These are phyloP conservation scores for Melangyna quadrimaculata DNA, from an alignment of 2,888 invertebrate genomes.

Conservation along the genomic window DNA sequence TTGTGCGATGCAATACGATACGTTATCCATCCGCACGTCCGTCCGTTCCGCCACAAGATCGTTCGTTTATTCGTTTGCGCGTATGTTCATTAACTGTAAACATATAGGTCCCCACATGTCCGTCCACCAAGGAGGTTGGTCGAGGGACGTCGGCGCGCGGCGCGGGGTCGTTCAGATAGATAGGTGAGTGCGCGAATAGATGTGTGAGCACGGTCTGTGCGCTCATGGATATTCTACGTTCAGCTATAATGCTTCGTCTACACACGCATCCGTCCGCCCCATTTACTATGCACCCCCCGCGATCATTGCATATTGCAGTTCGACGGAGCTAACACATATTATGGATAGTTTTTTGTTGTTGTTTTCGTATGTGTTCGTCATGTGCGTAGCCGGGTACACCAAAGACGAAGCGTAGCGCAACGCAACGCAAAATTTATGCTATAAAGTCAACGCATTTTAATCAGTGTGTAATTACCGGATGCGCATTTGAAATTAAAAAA, in stretches of 20 bases:
- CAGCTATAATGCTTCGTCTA: slow-evolving; percentile 34
- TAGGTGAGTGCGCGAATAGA: slow-evolving; percentile 47
- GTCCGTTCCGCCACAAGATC: slow-evolving; percentile 30
- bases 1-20: slow-evolving; percentile 68
- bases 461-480: slow-evolving; percentile 81
- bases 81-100: slow-evolving; percentile 71
- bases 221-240: slow-evolving; percentile 26
- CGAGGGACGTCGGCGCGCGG: not conserved
- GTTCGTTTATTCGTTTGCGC: slow-evolving; percentile 65
- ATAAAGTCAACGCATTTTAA: slow-evolving; percentile 79
- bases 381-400: slow-evolving; percentile 38
- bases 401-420: slow-evolving; percentile 48
- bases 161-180: slow-evolving; percentile 4
- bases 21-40: slow-evolving; percentile 62
- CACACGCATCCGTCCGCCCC: slow-evolving; percentile 63
- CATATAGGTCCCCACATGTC: slow-evolving; percentile 54
- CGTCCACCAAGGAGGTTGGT: not conserved
- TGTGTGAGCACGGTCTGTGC: slow-evolving; percentile 31
- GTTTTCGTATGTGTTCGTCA: slow-evolving; percentile 12
- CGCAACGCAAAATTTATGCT: slow-evolving; percentile 70
- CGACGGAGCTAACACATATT: slow-evolving; percentile 36
- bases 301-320: slow-evolving; percentile 57
- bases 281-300: slow-evolving; percentile 66
- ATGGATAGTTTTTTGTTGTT: not conserved
- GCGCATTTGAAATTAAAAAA: slow-evolving; percentile 71